Conservation (phyloP, 1,140 invertebrate genomes). For the Cherax quadricarinatus region DNA sequence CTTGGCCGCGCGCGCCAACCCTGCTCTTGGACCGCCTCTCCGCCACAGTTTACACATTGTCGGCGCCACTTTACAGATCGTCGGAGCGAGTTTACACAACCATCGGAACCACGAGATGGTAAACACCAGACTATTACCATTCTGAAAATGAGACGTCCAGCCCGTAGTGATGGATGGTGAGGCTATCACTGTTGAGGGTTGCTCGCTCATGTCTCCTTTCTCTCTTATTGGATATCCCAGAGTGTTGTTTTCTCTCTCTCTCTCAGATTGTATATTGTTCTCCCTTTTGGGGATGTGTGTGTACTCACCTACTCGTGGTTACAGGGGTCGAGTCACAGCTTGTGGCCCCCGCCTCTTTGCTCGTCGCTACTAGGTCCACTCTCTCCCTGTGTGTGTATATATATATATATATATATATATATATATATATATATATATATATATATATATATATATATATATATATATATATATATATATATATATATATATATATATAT, state of each 20-base stretch:
- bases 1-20: neutral
- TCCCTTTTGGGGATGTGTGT: too few species aligned
- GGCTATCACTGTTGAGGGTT: neutral
- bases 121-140: constrained; percentile 21
- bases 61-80: constrained; percentile 28
- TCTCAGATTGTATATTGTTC: neutral
- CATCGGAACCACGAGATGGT: constrained; percentile 23
- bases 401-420: too few species aligned
- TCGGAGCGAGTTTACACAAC: constrained; percentile 18
- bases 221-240: too few species aligned
- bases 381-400: too few species aligned
- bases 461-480: too few species aligned
- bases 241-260: neutral
- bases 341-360: too few species aligned
- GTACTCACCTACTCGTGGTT: too few species aligned
- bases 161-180: neutral
- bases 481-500: too few species aligned
- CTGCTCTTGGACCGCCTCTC: neutral
- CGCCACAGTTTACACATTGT: constrained; percentile 1
- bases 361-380: too few species aligned
- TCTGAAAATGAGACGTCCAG: neutral
- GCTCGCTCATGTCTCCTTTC: neutral
- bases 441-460: too few species aligned
- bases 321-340: too few species aligned
- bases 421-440: too few species aligned